Evolutionary conservation across 2,797 vertebrate genomes (phyloP).

Genomic region (Luscinia luscinia): DNA sequence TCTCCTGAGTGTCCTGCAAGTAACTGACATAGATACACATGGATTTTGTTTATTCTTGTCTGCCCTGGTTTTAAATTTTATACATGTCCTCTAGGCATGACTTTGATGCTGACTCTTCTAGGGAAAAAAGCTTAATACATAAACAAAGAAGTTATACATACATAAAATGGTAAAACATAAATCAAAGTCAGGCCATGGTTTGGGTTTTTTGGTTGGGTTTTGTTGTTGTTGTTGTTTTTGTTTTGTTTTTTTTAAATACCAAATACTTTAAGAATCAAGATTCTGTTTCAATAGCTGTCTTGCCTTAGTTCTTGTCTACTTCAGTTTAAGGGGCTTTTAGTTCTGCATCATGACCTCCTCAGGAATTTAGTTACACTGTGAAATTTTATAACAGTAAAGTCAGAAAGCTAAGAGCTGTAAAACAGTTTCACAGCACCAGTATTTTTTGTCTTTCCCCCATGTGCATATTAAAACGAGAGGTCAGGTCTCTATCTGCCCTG

Average conservation of each 20-base stretch:
- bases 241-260: not conserved
- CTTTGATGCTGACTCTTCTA: slow-evolving; percentile 74
- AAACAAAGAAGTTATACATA: slow-evolving; percentile 74
- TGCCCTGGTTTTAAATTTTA: slow-evolving; percentile 73
- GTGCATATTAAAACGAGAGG: slow-evolving; percentile 8
- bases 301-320: slow-evolving; percentile 52
- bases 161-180: slow-evolving; percentile 62
- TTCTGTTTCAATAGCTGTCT: slow-evolving; percentile 65
- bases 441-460: slow-evolving; percentile 46
- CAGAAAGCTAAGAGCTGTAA: slow-evolving; percentile 52
- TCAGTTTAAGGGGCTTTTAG: slow-evolving; percentile 60
- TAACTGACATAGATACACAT: slow-evolving; percentile 68
- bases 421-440: slow-evolving; percentile 56
- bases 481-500: not conserved
- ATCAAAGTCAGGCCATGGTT: slow-evolving; percentile 52
- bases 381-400: slow-evolving; percentile 61
- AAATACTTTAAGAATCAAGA: slow-evolving; percentile 55
- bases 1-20: slow-evolving; percentile 37
- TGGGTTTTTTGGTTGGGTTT: not conserved
- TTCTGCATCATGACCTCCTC: slow-evolving; percentile 50
- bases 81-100: slow-evolving; percentile 69
- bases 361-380: slow-evolving; percentile 61
- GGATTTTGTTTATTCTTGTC: slow-evolving; percentile 77
- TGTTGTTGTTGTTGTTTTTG: not conserved
- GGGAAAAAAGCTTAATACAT: slow-evolving; percentile 24